Conservation (phyloP, 2,888 invertebrate species). For the Sicus ferrugineus region DNA sequence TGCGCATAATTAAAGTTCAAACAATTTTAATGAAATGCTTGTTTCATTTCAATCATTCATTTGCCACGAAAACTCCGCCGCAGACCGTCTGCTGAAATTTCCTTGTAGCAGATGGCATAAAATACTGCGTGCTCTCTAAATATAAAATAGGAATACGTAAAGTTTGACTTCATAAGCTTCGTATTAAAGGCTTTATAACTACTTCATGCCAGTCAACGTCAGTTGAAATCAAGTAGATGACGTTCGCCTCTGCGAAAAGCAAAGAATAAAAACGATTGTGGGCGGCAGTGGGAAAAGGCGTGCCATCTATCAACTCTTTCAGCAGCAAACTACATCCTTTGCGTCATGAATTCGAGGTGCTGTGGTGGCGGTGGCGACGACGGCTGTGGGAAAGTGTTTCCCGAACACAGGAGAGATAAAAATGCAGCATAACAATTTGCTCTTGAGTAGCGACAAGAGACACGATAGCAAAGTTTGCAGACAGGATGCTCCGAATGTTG, state of each 20-base stretch:
- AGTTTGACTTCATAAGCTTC: background rate
- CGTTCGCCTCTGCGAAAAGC: too few species aligned
- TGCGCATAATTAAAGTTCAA: too few species aligned
- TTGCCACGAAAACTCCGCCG: too few species aligned
- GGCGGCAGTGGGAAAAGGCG: background rate
- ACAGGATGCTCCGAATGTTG: slow-evolving; percentile 17
- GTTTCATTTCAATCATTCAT: too few species aligned
- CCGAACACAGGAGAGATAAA: background rate
- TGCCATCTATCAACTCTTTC: background rate
- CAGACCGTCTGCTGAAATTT: too few species aligned
- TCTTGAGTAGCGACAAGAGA: slow-evolving; percentile 30
- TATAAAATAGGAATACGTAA: too few species aligned
- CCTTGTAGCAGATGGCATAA: too few species aligned
- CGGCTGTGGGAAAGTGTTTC: background rate
- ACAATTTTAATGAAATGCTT: too few species aligned
- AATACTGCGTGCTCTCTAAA: too few species aligned
- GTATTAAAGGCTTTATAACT: background rate
- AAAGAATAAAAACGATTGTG: background rate
- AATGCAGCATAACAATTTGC: slow-evolving; percentile 21
- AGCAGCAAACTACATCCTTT: background rate
- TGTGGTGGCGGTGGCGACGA: background rate
- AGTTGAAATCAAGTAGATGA: background rate
- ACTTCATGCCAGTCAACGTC: background rate
- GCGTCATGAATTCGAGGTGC: background rate
- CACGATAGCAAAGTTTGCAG: slow-evolving; percentile 28